Conservation (phyloP, 2,797 vertebrate species). For the Steatocranus sp. region DNA sequence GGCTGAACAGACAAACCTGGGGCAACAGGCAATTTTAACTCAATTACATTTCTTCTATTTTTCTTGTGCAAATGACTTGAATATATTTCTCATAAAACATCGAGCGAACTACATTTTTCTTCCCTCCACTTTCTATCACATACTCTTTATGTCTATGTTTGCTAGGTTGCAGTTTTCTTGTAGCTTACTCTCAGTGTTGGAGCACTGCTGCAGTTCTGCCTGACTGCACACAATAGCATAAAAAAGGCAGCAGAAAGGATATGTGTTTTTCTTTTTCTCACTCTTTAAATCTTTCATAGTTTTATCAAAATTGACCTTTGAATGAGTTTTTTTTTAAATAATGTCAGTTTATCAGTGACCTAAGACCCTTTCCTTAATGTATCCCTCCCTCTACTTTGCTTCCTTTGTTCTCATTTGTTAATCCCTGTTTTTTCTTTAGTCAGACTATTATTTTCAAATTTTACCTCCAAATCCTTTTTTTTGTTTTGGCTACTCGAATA, state of each 20-base stretch:
- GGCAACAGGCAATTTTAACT: not conserved
- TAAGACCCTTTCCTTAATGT: not conserved
- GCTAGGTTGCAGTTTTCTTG: not conserved
- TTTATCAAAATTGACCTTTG: not conserved
- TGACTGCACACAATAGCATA: not conserved
- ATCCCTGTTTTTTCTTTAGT: not conserved
- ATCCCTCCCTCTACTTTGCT: not conserved
- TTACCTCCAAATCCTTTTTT: not conserved
- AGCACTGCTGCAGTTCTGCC: not conserved
- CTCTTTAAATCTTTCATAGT: not conserved
- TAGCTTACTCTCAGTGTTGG: not conserved
- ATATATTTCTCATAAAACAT: not conserved
- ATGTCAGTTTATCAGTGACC: rapidly evolving
- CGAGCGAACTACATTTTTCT: not conserved
- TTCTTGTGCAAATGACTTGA: not conserved
- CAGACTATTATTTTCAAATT: not conserved
- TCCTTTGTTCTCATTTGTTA: not conserved
- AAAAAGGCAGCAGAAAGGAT: not conserved
- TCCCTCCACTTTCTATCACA: not conserved
- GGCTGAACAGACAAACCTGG: not conserved
- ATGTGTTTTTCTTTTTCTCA: not conserved
- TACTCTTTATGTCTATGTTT: not conserved
- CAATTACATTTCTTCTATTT: not conserved
- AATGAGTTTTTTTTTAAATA: rapidly evolving
- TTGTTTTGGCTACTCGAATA: rapidly evolving